Conservation (phyloP, 2,113 vertebrate genomes). For the Struthidea cinerea region DNA sequence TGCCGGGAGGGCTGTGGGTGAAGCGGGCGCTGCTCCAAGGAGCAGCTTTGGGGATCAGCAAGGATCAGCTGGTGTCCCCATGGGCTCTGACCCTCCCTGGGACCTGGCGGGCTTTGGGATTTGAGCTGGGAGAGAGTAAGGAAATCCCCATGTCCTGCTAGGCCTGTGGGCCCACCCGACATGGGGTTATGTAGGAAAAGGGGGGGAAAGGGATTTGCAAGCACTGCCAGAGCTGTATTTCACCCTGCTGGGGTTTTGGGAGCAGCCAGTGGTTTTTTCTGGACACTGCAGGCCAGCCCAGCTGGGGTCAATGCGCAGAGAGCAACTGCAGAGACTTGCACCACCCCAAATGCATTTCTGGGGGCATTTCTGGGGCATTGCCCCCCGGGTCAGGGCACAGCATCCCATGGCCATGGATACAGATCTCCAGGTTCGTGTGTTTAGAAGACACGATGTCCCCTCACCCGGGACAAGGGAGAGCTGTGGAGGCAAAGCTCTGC, state of each 20-base stretch:
- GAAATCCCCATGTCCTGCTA: not conserved
- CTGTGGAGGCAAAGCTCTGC: not conserved
- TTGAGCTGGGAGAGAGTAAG: not conserved
- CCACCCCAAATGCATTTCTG: not conserved
- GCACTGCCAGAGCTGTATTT: not conserved
- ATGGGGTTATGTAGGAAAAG: not conserved
- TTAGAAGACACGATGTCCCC: not conserved
- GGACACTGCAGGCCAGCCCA: not conserved
- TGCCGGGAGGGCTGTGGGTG: not conserved
- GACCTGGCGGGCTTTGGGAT: not conserved
- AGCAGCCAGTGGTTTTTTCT: not conserved
- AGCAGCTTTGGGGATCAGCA: not conserved
- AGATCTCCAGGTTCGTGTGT: accelerated
- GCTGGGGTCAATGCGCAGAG: not conserved
- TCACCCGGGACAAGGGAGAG: not conserved
- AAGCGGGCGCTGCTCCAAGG: not conserved
- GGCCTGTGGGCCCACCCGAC: accelerated
- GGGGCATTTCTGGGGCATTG: not conserved
- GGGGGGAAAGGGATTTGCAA: accelerated
- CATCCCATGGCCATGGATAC: not conserved
- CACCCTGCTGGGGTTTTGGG: not conserved
- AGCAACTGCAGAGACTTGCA: not conserved
- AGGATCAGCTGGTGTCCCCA: not conserved
- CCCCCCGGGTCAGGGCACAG: not conserved
- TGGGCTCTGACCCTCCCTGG: not conserved